Base-by-base conservation (phyloP, 92 coral and sea anemone genomes). In the Ricordea florida region DNA sequence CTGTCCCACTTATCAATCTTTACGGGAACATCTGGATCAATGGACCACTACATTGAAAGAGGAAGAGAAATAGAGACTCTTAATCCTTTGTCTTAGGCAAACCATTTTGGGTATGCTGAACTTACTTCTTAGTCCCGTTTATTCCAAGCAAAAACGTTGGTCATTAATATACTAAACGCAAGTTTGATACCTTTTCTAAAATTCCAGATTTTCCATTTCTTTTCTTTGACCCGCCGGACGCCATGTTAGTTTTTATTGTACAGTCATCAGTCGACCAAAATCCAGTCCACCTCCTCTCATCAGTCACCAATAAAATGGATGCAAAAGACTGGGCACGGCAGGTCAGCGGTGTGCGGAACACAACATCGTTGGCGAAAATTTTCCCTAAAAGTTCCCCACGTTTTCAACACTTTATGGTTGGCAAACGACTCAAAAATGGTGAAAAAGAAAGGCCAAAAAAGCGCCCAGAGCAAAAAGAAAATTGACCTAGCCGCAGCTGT, bases 1-100 rank as follows among this genome's bases (percentile, higher is more conserved):
- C 98, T 93, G 50, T 94, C 98, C 98, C 98, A 94, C 47, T 89
- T 94, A 58, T 94, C 98, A 23, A 94, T 74, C 61, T 88, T 88
- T 47, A 94, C 98, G 21, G 98, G 98, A 51, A 85, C 80, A 5
- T 92, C 96, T 1, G 90, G 73, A 49, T 77, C 96, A 30, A 91
- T 69, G 7, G 86, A 34, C 91, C 93, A 94, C 98, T 93, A 20
- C 7, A n/a, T 31, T 10, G 6, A 18, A 45, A 36, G 43, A 21
- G 25, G 9, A 31, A 25, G 15, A 2, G 11, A 44, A 23, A 22
- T 13, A 26, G 52, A 37, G n/a, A n/a, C n/a, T n/a, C n/a, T n/a
- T n/a, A n/a, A n/a, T n/a, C n/a, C n/a, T n/a, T n/a, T n/a, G n/a
- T n/a, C n/a, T n/a, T n/a, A n/a, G n/a, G n/a, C n/a, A n/a, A n/a